These are phyloP conservation scores for Balaeniceps rex DNA, from an alignment of 2,113 vertebrate genomes.

Conservation along the genomic window DNA sequence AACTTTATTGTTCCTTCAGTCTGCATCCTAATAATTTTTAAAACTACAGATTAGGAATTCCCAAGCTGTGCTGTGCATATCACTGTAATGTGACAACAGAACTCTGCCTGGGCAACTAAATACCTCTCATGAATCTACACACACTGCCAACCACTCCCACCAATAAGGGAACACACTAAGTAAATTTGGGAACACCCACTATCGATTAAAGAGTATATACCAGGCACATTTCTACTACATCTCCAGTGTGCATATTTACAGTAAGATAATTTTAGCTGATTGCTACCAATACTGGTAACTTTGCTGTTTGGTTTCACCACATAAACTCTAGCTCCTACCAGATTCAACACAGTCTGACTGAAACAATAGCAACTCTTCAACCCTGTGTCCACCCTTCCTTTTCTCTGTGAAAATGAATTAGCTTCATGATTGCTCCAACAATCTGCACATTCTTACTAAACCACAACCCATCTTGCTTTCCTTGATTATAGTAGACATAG, in stretches of 20 bases:
- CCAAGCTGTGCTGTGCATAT: not conserved
- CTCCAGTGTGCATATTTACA: not conserved
- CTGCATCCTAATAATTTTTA: not conserved
- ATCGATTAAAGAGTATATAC: not conserved
- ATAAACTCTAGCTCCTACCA: not conserved
- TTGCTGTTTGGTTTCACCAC: not conserved
- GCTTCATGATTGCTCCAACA: not conserved
- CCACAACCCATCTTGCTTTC: not conserved
- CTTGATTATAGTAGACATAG: not conserved
- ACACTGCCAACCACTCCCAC: not conserved
- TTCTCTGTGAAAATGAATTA: not conserved
- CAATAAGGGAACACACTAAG: not conserved
- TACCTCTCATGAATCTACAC: not conserved
- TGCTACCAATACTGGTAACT: not conserved
- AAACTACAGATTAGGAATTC: not conserved
- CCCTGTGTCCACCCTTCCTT: not conserved
- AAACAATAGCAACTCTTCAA: constrained; percentile 10
- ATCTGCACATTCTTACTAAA: not conserved
- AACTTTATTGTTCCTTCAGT: not conserved
- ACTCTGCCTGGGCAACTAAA: not conserved
- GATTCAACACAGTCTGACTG: not conserved
- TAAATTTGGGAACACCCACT: not conserved
- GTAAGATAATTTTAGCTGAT: not conserved
- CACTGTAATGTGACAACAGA: not conserved
- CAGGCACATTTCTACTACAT: not conserved